These are phyloP conservation scores for rat (Rattus norvegicus) DNA, from an alignment of 2,113 vertebrate genomes.

Conservation along the genomic window DNA sequence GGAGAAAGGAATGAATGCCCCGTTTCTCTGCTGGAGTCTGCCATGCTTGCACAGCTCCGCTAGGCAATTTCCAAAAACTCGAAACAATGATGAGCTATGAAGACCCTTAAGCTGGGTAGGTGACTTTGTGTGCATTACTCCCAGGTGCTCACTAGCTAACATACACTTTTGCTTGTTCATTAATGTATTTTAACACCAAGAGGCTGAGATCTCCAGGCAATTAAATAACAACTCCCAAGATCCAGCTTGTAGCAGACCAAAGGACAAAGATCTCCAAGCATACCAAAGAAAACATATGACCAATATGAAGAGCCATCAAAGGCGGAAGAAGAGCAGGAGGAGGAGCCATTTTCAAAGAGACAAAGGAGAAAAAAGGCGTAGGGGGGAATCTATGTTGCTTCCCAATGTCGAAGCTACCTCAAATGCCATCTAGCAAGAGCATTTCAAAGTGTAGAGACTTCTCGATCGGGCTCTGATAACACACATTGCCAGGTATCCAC, in stretches of 20 bases:
- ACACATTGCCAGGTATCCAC: neutral
- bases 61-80: neutral
- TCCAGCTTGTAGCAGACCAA: neutral
- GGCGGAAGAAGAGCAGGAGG: neutral
- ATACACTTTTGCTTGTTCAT: neutral
- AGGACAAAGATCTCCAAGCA: neutral
- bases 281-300: neutral
- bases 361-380: neutral
- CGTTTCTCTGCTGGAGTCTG: neutral
- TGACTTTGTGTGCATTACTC: neutral
- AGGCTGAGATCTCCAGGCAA: slow-evolving; percentile 7
- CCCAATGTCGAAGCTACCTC: neutral
- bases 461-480: neutral
- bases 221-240: neutral
- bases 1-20: too few relatives aligned
- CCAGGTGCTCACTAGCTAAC: neutral
- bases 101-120: neutral
- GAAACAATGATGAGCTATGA: neutral
- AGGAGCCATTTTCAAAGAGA: neutral
- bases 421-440: neutral
- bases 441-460: neutral
- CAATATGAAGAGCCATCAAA: neutral
- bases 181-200: slow-evolving; percentile 2
- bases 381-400: neutral
- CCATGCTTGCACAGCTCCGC: neutral